Evolutionary conservation across 2,113 vertebrate genomes (phyloP).

Genomic region (Pteropus alecto): DNA sequence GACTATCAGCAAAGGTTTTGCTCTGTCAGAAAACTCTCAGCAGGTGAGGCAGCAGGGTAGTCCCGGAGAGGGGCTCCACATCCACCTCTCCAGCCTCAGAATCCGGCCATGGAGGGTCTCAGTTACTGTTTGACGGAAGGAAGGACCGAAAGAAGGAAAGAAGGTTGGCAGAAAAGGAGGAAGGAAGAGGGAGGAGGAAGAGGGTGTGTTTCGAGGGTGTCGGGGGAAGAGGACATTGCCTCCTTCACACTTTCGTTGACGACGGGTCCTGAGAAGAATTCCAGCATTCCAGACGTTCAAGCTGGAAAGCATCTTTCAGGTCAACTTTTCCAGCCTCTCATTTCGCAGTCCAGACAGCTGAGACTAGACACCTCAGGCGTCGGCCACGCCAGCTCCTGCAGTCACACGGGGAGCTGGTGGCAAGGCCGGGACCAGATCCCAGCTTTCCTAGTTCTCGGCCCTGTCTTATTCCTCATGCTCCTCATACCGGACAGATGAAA

Average conservation of each 20-base stretch:
- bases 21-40: background rate
- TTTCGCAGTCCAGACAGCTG: background rate
- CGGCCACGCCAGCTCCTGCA: background rate
- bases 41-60: background rate
- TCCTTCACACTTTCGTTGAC: background rate
- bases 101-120: background rate
- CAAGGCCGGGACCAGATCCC: background rate
- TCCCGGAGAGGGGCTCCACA: background rate
- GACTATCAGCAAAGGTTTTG: background rate
- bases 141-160: background rate
- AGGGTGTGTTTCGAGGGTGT: background rate
- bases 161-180: background rate
- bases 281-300: background rate
- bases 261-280: background rate
- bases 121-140: background rate
- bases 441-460: background rate
- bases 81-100: background rate
- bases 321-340: background rate
- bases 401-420: background rate
- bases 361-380: background rate
- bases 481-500: background rate
- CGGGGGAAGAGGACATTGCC: background rate
- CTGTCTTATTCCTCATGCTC: background rate
- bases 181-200: background rate
- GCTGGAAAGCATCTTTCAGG: background rate